Base-by-base conservation (phyloP, 2,113 vertebrate genomes). In the Ifrita kowaldi region DNA sequence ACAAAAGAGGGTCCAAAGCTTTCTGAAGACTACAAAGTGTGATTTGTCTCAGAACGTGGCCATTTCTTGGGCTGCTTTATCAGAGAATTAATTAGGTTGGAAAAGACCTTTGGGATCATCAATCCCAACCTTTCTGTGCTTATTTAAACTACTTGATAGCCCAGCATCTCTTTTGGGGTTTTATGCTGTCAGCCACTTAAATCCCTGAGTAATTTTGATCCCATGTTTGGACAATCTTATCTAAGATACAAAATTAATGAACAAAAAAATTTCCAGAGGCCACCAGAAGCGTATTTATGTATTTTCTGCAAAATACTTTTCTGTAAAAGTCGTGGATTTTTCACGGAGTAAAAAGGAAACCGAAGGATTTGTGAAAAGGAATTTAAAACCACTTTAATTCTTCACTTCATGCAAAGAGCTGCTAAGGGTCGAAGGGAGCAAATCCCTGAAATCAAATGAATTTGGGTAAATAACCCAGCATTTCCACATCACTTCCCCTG, bases 401-500 rank as follows among this genome's bases (percentile, higher is more conserved):
- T 56, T 55, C 41, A 64, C 56, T 57, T 62, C 68, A 6, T 74
- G 50, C 23, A 71, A 78, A 81, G 57, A 64, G 55, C 56, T 44
- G 92, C 33, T 35, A 47, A 42, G 56, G 73, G 83, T 89, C 83
- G 84, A 41, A 82, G 62, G 65, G 15, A 84, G 52, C 93, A 96
- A 92, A 96, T 78, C 68, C 44, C 39, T 78, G 52, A 35, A 80
- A 86, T 50, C 56, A 76, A 94, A 89, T 19, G 12, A 39, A 85
- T 80, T 56, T 73, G 83, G 67, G 55, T 90, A 95, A 96, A 89
- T 78, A 90, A 84, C 64, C 7, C 73, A 78, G 30, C 49, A 73
- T 93, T 96, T 95, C 83, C 96, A 90, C 80, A 75, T 80, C 75
- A 46, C 50, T 89, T 87, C 75, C 63, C 35, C 63, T 33, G 23